Conservation (phyloP, 2,797 vertebrate genomes). For the Austrolebias charrua region DNA sequence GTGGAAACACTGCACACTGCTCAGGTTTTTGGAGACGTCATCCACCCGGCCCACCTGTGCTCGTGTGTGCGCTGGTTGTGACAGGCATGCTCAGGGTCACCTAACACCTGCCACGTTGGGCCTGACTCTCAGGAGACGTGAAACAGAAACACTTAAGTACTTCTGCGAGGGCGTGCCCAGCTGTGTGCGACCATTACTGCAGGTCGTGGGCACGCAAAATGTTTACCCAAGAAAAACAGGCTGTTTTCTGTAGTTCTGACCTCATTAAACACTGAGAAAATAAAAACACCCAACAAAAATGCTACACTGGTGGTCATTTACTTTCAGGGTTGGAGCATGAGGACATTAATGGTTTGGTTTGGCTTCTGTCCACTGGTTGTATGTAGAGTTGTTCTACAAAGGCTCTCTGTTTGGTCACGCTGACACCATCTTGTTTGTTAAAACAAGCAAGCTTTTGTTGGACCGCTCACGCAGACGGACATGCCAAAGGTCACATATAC, state of each 20-base stretch:
- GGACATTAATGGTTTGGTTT: conserved; percentile 27
- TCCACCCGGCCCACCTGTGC: conserved; percentile 59
- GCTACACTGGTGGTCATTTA: conserved; percentile 15
- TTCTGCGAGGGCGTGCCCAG: conserved; percentile 5
- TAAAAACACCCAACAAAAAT: conserved; percentile 20
- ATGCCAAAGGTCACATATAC: conserved; percentile 52
- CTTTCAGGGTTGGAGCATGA: conserved; percentile 37
- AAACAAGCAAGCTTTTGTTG: conserved; percentile 66
- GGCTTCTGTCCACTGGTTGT: conserved; percentile 41
- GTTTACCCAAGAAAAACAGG: conserved; percentile 26
- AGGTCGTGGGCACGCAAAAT: conserved; percentile 22
- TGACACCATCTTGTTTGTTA: conserved; percentile 42
- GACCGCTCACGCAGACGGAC: conserved; percentile 55
- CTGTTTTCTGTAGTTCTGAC: conserved; percentile 33
- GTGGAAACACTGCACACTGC: conserved; percentile 20
- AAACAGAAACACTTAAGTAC: conserved; percentile 46
- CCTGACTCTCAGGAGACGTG: conserved; percentile 45
- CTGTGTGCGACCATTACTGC: conserved; percentile 24
- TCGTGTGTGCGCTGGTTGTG: conserved; percentile 43
- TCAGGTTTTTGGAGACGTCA: conserved; percentile 31
- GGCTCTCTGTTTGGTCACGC: conserved; percentile 46
- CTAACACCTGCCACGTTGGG: conserved; percentile 55
- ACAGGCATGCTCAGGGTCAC: conserved; percentile 39
- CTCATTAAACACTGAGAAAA: conserved; percentile 36
- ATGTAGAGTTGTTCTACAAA: conserved; percentile 38